phyloP scores from a whole-genome alignment of 2,113 vertebrate species.

The Cephalopterus ornatus region DNA sequence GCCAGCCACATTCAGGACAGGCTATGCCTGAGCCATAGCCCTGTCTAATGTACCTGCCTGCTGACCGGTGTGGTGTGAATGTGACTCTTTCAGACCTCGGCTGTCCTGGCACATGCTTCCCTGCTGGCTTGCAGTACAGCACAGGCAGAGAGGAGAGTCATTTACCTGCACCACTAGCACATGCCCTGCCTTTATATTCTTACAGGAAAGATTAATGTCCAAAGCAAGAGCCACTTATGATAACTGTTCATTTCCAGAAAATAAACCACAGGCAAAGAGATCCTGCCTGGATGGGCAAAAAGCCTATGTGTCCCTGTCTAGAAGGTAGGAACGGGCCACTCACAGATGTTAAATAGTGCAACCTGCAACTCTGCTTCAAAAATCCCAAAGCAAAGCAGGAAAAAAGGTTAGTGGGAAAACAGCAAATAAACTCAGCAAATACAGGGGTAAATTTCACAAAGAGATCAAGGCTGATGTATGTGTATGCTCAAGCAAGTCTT shows the following conservation, averaged over 20 bases:
- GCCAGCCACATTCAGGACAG: not conserved
- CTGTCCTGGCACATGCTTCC: not conserved
- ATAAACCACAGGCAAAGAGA: not conserved
- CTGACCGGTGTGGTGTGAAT: not conserved
- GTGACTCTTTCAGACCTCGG: not conserved
- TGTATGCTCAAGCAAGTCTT: not conserved
- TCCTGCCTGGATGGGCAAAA: not conserved
- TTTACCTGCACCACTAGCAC: rapidly evolving
- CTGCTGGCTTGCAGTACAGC: rapidly evolving
- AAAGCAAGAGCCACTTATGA: not conserved
- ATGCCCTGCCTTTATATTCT: not conserved
- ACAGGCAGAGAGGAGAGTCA: not conserved
- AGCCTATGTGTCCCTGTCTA: not conserved
- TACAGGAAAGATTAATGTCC: not conserved
- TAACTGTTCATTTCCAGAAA: not conserved
- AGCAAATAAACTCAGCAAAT: not conserved
- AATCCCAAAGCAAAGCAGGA: not conserved
- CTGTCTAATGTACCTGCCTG: not conserved
- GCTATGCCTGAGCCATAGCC: rapidly evolving
- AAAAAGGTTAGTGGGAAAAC: not conserved
- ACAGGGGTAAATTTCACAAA: not conserved
- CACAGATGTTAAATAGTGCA: rapidly evolving
- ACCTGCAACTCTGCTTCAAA: not conserved
- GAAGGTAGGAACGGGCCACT: not conserved
- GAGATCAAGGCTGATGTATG: not conserved